Evolutionary conservation across 2,113 vertebrate genomes (phyloP).

Genomic region (Hippotragus niger): DNA sequence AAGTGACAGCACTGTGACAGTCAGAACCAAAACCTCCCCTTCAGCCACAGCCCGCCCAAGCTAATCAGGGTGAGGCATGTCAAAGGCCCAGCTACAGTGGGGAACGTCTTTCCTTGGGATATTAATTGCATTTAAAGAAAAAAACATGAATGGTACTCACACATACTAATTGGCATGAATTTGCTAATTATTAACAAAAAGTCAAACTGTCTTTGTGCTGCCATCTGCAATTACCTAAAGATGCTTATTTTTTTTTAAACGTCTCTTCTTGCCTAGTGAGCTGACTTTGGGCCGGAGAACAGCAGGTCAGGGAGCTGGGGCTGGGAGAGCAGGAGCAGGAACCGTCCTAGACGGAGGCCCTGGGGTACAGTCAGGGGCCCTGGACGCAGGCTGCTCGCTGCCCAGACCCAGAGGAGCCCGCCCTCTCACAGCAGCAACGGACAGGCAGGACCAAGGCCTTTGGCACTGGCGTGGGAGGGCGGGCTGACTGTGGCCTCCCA

Average conservation of each 20-base stretch:
- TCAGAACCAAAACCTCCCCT: slow-evolving; percentile 31
- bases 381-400: neutral
- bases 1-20: neutral
- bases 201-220: slow-evolving; percentile 81
- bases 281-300: slow-evolving; percentile 13
- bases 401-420: neutral
- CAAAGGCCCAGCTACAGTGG: slow-evolving; percentile 69
- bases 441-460: neutral
- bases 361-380: neutral
- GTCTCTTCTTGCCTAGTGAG: neutral
- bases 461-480: neutral
- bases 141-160: slow-evolving; percentile 77
- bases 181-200: slow-evolving; percentile 84
- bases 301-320: neutral
- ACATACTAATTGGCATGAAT: slow-evolving; percentile 81
- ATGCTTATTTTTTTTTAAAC: neutral
- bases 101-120: slow-evolving; percentile 70
- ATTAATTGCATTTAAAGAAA: slow-evolving; percentile 81
- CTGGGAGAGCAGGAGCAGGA: neutral
- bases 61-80: slow-evolving; percentile 79
- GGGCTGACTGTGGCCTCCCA: neutral
- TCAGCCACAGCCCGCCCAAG: slow-evolving; percentile 67
- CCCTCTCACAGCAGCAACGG: neutral
- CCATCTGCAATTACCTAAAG: slow-evolving; percentile 79
- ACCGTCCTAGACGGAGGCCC: accelerated